Evolutionary conservation across 2,888 invertebrate species (phyloP), one percentile per base, ranked within the genome.

Genomic region (Rotaria sp.): DNA sequence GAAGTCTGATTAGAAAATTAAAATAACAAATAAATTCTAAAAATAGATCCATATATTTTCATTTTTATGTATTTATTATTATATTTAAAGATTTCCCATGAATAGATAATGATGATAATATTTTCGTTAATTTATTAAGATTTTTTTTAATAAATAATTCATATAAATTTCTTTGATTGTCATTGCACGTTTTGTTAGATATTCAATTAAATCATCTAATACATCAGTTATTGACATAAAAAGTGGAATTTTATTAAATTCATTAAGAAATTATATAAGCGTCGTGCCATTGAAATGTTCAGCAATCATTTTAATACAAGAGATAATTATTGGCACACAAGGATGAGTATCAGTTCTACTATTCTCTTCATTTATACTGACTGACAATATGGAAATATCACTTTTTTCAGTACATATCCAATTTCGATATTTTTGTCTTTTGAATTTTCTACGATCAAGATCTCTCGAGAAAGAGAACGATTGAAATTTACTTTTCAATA

Each of bases 111-210:
- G n/a, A 80, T n/a, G 80, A 80, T 45, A 80, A n/a, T 45, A 45
- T 41, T 2, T 80, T 80, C 4, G 45, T 80, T 45, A 45, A 45
- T 45, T 80, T 5, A 24, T 45, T 80, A 8, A 26, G 4, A 80
- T 45, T 80, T 80, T 80, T 80, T 15, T 8, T 41, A n/a, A 80
- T 80, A 45, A 80, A 80, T n/a, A 80, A 80, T 80, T n/a, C 15
- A 80, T 80, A 45, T 80, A 80, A 26, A n/a, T 24, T 80, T 80
- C 21, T 80, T 45, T 41, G 2, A 80, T 41, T 5, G 21, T n/a
- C 45, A 10, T 41, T 15, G 45, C 80, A 18, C 80, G 80, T 80
- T 41, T 10, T n/a, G 11, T n/a, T 26, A 80, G 26, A 45, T 45
- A 45, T 45, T 41, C 45, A 45, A 80, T 45, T 80, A 80, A n/a